A percentile compares a stretch with the other conserved stretches of the same genome.
These are phyloP conservation scores for Platycercus adscitus DNA, from an alignment of 2,113 vertebrate species.

Conservation along the genomic window DNA sequence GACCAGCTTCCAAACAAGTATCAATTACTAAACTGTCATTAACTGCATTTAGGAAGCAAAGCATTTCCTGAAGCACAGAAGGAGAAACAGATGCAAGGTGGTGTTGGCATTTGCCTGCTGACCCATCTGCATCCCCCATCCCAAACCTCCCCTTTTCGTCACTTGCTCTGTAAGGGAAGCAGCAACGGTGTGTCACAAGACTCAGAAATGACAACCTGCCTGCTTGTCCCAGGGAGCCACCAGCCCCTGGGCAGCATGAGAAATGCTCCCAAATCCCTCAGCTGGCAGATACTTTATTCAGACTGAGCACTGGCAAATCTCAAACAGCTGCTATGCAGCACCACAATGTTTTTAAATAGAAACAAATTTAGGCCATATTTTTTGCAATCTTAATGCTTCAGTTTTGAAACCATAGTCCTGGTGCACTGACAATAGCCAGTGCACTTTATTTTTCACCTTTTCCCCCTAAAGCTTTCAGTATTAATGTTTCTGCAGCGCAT, in stretches of 20 bases:
- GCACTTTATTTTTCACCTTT: background rate
- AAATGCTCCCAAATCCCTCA: background rate
- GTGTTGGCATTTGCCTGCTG: rapidly evolving
- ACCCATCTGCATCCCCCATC: background rate
- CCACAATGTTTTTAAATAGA: background rate
- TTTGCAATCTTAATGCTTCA: background rate
- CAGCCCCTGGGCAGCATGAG: background rate
- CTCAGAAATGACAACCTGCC: background rate
- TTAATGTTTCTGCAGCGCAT: rapidly evolving
- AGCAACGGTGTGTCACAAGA: background rate
- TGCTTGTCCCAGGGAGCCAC: background rate
- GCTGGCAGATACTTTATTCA: background rate
- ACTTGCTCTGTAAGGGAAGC: background rate
- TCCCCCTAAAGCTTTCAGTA: background rate
- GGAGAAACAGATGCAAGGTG: rapidly evolving
- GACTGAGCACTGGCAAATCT: background rate
- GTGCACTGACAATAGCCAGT: background rate
- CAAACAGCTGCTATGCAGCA: background rate
- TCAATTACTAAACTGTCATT: background rate
- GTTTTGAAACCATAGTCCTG: background rate
- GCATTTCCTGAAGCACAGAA: background rate
- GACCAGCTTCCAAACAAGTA: background rate
- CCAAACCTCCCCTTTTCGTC: background rate
- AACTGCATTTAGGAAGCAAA: background rate
- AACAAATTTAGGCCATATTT: background rate